Evolutionary conservation across 2,797 vertebrate species (phyloP).

Genomic region (Hylomyscus alleni): DNA sequence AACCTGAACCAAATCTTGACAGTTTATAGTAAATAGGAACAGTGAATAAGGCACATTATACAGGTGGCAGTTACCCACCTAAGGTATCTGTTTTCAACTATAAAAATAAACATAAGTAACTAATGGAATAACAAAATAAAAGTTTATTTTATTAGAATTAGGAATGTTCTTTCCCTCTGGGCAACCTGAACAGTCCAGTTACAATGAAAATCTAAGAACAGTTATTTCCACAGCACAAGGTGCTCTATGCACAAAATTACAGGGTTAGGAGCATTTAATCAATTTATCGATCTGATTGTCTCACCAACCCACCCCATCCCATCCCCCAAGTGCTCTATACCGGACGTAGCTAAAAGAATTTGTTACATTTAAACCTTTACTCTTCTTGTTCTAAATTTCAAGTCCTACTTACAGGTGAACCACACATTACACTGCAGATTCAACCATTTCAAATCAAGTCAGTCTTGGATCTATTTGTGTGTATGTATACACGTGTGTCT

Average conservation of each 20-base stretch:
- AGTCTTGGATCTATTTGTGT: constrained; percentile 76
- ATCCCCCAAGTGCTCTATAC: constrained; percentile 82
- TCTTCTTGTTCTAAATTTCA: constrained; percentile 77
- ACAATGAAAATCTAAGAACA: constrained; percentile 88
- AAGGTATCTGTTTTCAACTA: constrained; percentile 57
- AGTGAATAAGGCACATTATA: constrained; percentile 81
- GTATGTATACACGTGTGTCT: constrained; percentile 82
- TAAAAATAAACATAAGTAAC: constrained; percentile 85
- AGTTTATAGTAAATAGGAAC: constrained; percentile 78
- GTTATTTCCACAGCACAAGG: constrained; percentile 87
- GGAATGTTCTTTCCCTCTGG: constrained; percentile 87
- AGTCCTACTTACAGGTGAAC: constrained; percentile 80
- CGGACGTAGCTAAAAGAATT: constrained; percentile 70
- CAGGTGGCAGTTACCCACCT: constrained; percentile 68
- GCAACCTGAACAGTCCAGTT: constrained; percentile 88
- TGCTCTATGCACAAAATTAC: constrained; percentile 86
- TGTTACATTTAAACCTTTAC: constrained; percentile 75
- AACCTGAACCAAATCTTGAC: constrained; percentile 71
- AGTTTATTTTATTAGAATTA: constrained; percentile 89
- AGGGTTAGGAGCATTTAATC: constrained; percentile 85
- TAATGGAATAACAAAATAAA: constrained; percentile 86
- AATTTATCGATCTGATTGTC: constrained; percentile 83
- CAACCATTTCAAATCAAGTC: constrained; percentile 83
- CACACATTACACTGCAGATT: constrained; percentile 78
- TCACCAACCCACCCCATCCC: constrained; percentile 83